A percentile compares a stretch with the other conserved stretches of the same genome.
Conservation (phyloP, 92 coral and sea anemone genomes). For the Zoanthus sansibaricus region DNA sequence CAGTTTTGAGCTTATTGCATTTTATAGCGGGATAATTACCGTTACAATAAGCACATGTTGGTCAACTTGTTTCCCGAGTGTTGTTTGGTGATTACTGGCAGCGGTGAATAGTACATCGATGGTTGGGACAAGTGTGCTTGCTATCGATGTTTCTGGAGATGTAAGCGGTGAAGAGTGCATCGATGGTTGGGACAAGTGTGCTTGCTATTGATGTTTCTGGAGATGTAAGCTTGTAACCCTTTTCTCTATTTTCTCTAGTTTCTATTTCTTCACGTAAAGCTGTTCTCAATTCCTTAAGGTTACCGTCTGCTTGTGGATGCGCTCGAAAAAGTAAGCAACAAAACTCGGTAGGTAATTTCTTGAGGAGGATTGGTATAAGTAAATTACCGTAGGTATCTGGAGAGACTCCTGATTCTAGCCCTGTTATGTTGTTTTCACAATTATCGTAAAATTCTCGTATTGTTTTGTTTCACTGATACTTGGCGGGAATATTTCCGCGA, state of each 20-base stretch:
- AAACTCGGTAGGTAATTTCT: slow-evolving; percentile 42
- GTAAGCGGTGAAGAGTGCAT: slow-evolving; percentile 16
- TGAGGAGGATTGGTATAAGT: slow-evolving; percentile 42
- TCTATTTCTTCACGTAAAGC: slow-evolving; percentile 32
- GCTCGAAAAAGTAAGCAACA: slow-evolving; percentile 27
- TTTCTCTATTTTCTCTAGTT: slow-evolving; percentile 41
- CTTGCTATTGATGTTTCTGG: background rate
- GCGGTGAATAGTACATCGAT: slow-evolving; percentile 22
- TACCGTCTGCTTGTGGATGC: slow-evolving; percentile 23
- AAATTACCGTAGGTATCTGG: slow-evolving; percentile 43
- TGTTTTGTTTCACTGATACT: background rate
- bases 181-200: slow-evolving; percentile 25
- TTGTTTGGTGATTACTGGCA: slow-evolving; percentile 9
- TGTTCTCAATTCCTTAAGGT: slow-evolving; percentile 25
- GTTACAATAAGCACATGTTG: slow-evolving; percentile 25
- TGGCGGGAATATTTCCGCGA: slow-evolving; percentile 43
- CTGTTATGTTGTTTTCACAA: slow-evolving; percentile 34
- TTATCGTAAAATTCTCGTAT: slow-evolving; percentile 12
- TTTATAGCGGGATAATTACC: slow-evolving; percentile 22
- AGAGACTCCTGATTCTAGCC: slow-evolving; percentile 43
- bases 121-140: slow-evolving; percentile 7
- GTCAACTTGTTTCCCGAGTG: slow-evolving; percentile 7
- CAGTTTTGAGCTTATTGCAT: background rate
- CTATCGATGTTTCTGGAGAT: slow-evolving; percentile 20
- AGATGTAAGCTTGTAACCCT: slow-evolving; percentile 17